Evolutionary conservation across 2,797 vertebrate species (phyloP).

Genomic region (Spinibarbus caldwelli): DNA sequence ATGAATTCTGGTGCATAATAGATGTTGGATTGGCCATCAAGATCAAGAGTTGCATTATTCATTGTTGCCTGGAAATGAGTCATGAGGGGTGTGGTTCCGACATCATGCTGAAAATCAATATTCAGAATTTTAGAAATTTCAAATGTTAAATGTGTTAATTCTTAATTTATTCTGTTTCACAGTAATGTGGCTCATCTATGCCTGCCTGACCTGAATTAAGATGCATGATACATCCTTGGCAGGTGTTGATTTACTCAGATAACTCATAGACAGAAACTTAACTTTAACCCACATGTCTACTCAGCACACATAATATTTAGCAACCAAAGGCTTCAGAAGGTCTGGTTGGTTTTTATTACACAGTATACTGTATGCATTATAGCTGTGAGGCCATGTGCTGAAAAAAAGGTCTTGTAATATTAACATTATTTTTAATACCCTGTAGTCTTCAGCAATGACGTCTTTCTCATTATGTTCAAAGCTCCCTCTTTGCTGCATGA

Average conservation of each 20-base stretch:
- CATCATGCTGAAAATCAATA: too few relatives aligned
- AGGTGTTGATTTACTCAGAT: not conserved
- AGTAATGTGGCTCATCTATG: not conserved
- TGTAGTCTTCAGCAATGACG: not conserved
- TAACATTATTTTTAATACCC: not conserved
- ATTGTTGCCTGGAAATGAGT: not conserved
- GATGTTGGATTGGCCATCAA: not conserved
- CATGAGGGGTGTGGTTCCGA: not conserved
- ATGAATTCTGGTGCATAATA: not conserved
- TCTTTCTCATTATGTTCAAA: not conserved
- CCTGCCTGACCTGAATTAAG: not conserved
- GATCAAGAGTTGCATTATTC: not conserved
- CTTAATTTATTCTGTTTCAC: not conserved
- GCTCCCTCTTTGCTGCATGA: too few relatives aligned
- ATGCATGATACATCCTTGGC: not conserved
- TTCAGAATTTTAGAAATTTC: too few relatives aligned
- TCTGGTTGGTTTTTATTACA: not conserved
- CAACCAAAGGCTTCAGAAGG: not conserved
- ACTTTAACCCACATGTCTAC: not conserved
- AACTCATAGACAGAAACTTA: not conserved
- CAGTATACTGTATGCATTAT: not conserved
- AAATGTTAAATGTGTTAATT: too few relatives aligned
- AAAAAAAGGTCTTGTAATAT: not conserved
- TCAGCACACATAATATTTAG: not conserved
- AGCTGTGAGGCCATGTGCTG: too few relatives aligned